Base-by-base conservation (phyloP, 2,113 vertebrate genomes). In the Choloepus hoffmanni region DNA sequence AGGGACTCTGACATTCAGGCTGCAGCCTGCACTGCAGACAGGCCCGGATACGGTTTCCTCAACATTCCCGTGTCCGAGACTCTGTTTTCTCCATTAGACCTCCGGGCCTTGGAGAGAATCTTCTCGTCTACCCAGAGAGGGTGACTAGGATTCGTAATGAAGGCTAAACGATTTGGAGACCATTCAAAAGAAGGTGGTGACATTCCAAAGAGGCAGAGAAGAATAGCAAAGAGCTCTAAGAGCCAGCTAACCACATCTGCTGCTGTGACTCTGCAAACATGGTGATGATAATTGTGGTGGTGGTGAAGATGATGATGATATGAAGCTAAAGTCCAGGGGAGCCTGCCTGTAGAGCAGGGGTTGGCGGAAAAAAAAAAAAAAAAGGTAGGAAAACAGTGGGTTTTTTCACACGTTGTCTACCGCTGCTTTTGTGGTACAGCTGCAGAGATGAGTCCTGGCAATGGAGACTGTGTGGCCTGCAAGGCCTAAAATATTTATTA, bases 391-490 rank as follows among this genome's bases (percentile, higher is more conserved):
- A 23, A 55, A 30, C 60, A 21, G 43, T 45, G 43, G 43, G 2
- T 5, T 58, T 19, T 13, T 13, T 55, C 68, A 30, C 19, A 33
- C 4, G 24, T 12, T n/a, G 16, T 9, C 72, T 70, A 36, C 45
- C 2, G 2, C 14, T 28, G 13, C 15, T 3, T 72, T 74, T 28
- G 11, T 40, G 16, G 6, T 60, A 48, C 43, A 53, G 19, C 14
- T 26, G 23, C 14, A 15, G n/a, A 62, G 18, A 7, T 2, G 5
- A 65, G 45, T 16, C 43, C 30, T 28, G 40, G n/a, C 21, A 28
- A 5, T 2, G 30, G 26, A 50, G 19, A 50, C 55, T 3, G 1
- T 9, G 2, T 0, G 10, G 15, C 12, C 60, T 7, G 0, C 16
- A 19, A 50, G 68, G 3, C 58, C 72, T 33, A 24, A 74, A 26